phyloP scores from a whole-genome alignment of 2,113 vertebrate genomes.

The Otus sunia region DNA sequence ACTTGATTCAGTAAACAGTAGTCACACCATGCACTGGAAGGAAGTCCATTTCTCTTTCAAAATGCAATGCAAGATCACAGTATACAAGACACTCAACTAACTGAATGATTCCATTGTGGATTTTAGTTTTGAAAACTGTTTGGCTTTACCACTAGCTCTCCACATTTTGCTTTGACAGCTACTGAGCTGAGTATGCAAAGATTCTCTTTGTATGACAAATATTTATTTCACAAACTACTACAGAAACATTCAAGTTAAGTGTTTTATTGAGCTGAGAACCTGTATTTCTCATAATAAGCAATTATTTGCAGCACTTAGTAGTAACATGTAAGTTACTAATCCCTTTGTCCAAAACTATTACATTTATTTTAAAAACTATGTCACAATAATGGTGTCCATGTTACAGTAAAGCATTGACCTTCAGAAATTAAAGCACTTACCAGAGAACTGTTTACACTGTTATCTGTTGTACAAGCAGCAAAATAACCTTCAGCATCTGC shows the following conservation, averaged over 20 bases:
- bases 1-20: neutral
- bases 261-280: neutral
- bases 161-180: neutral
- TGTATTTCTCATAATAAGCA: neutral
- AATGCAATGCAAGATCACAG: neutral
- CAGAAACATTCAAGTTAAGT: neutral
- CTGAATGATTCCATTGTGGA: neutral
- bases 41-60: neutral
- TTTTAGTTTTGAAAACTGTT: neutral
- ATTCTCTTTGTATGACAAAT: neutral
- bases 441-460: conserved; percentile 84
- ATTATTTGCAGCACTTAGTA: neutral
- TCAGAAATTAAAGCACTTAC: conserved; percentile 74
- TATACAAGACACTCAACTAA: neutral
- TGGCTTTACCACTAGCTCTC: neutral
- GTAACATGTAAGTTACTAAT: neutral
- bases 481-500: conserved; percentile 91
- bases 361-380: neutral
- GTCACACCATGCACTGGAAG: neutral
- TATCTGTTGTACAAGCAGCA: conserved; percentile 85
- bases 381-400: neutral
- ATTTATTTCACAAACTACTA: neutral
- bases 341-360: neutral
- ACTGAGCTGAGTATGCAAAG: neutral
- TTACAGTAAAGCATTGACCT: neutral